These are phyloP conservation scores for Microhierax caerulescens DNA, from an alignment of 2,797 vertebrate species.

Conservation along the genomic window DNA sequence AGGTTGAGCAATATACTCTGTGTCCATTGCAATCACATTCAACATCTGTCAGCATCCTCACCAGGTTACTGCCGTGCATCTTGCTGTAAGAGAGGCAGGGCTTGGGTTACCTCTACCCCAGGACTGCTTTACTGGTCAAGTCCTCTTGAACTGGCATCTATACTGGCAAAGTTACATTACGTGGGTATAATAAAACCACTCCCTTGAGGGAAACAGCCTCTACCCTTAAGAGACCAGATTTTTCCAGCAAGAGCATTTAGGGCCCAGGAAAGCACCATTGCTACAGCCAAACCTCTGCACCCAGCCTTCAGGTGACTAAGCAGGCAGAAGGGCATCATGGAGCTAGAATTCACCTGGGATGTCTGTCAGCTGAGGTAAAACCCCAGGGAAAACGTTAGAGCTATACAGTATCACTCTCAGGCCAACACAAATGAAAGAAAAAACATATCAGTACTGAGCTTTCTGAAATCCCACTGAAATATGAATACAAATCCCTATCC, in stretches of 20 bases:
- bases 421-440: background rate
- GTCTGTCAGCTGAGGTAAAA: background rate
- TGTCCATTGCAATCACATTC: background rate
- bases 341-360: background rate
- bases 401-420: background rate
- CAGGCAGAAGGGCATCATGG: background rate
- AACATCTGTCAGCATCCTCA: background rate
- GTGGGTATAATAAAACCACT: background rate
- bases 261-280: background rate
- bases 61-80: background rate
- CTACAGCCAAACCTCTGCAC: background rate
- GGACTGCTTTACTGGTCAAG: background rate
- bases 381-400: background rate
- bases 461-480: background rate
- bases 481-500: fast-evolving
- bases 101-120: background rate
- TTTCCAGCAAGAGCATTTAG: background rate
- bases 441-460: background rate
- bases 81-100: background rate
- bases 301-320: background rate
- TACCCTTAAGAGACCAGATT: background rate
- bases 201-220: background rate
- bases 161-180: background rate
- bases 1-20: background rate
- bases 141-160: background rate